Conservation (phyloP, 2,113 vertebrate species). For the Petaurus breviceps region DNA sequence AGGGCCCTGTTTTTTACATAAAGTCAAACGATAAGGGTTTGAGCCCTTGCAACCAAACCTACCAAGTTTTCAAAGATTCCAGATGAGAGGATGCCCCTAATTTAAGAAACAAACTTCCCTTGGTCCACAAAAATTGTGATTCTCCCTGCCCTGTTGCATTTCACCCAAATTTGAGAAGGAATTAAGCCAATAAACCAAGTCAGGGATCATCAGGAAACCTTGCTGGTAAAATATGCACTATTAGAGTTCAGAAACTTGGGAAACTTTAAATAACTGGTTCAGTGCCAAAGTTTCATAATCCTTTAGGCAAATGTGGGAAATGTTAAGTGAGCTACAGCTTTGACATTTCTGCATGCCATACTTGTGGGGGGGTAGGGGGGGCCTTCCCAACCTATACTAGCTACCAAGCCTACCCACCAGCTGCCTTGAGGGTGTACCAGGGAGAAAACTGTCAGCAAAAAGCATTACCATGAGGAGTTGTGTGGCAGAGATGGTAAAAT, state of each 20-base stretch:
- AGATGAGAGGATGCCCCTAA: neutral
- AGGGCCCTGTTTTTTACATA: neutral
- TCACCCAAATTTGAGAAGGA: neutral
- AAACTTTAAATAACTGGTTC: neutral
- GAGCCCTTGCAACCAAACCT: neutral
- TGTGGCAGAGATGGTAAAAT: neutral
- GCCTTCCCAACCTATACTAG: neutral
- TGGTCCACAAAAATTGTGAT: neutral
- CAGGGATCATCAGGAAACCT: neutral
- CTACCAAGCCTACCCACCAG: neutral
- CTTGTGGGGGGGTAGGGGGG: neutral
- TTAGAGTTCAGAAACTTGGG: constrained; percentile 3
- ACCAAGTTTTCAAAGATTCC: neutral
- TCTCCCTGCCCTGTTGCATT: neutral
- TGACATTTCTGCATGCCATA: neutral
- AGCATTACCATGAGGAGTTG: neutral
- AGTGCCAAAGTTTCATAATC: neutral
- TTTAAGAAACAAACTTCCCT: neutral
- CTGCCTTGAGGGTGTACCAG: neutral
- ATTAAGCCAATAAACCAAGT: constrained; percentile 10
- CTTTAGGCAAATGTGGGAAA: neutral
- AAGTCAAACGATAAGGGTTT: neutral
- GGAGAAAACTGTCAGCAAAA: neutral
- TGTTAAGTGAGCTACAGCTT: neutral
- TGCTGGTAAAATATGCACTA: neutral